Evolutionary conservation across 2,888 invertebrate species (phyloP), one percentile per base, ranked within the genome.

Genomic region (Polia nebulosa): DNA sequence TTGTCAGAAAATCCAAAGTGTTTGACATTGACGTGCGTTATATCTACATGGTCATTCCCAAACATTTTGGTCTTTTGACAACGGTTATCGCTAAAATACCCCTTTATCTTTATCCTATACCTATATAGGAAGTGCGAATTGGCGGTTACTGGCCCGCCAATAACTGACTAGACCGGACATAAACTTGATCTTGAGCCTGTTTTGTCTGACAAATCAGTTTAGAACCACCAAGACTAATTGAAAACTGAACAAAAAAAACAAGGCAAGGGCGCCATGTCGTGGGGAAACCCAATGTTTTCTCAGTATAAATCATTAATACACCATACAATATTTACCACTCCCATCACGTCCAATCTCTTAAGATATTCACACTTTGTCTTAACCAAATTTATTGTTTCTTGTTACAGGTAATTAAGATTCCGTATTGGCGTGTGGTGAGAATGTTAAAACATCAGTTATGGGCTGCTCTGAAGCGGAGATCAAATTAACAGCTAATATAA

Each of bases 351-450:
- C 45, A n/a, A 57, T 57, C 71, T 64, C 56, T 61, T 72, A 68
- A 61, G 51, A 58, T 78, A 77, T 77, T 68, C 68, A 73, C 56
- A 72, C 78, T 67, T 76, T 75, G 82, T 78, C 36, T 67, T 70
- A 77, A 82, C 69, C 51, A 82, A 80, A 82, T 72, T 67, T 82
- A 80, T 73, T 71, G 63, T 80, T 80, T 82, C 80, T 82, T 76
- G 82, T 82, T 82, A 81, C 82, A 82, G 82, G 82, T 82, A 82
- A 82, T 82, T 79, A 77, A 60, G 52, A 80, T 80, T 78, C 71
- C 25, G 47, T 58, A 61, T 62, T 59, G 55, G 73, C 68, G 55
- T 56, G 55, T 51, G 78, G 76, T 76, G 57, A 76, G 82, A 78
- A 82, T 81, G 45, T 68, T 52, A 68, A 78, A 67, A 57, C 55